Conservation (phyloP, 2,797 vertebrate genomes). For the Chiroxiphia lanceolata region DNA sequence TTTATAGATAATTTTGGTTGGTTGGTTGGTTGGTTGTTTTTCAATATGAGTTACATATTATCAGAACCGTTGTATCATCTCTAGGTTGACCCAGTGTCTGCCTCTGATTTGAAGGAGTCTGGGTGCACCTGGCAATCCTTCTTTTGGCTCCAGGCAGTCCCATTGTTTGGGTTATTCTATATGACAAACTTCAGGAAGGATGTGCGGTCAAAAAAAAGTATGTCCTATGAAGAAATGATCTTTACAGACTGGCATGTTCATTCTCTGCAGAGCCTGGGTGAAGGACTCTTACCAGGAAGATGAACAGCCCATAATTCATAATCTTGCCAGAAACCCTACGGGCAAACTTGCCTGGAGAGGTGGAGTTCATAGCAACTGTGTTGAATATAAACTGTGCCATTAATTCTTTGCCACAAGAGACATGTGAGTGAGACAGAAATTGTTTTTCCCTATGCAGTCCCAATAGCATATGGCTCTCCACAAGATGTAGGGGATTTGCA, state of each 20-base stretch:
- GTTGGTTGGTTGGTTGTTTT: background rate
- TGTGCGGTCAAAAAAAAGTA: background rate
- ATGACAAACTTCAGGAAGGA: background rate
- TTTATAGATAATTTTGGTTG: background rate
- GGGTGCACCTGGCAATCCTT: background rate
- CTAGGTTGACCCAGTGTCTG: background rate
- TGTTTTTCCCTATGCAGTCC: background rate
- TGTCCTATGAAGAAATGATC: background rate
- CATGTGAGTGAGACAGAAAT: accelerated
- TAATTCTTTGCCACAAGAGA: background rate
- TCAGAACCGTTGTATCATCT: background rate
- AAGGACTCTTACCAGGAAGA: background rate
- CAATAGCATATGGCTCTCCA: background rate
- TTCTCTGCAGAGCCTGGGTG: background rate
- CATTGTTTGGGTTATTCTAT: background rate
- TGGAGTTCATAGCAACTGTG: background rate
- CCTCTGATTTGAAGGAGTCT: background rate
- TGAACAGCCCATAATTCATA: background rate
- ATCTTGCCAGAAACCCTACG: background rate
- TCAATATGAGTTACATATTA: background rate
- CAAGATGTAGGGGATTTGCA: background rate
- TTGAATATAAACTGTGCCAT: background rate
- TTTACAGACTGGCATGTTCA: background rate
- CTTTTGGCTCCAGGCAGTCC: background rate
- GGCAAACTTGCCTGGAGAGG: background rate